Evolutionary conservation across 2,113 vertebrate species (phyloP).

Genomic region (Sinocyclocheilus rhinocerous): DNA sequence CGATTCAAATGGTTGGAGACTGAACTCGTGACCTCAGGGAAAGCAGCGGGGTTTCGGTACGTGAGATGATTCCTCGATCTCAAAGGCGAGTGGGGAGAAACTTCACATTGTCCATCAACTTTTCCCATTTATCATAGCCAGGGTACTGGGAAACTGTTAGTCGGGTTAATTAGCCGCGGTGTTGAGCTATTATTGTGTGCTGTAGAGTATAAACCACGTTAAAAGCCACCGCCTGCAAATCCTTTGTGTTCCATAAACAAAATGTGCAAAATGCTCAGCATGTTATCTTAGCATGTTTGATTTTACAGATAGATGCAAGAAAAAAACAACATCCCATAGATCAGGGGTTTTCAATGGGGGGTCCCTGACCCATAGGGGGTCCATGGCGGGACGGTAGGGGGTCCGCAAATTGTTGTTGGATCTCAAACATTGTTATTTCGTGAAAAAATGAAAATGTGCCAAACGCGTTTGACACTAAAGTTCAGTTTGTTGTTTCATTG

Average conservation of each 20-base stretch:
- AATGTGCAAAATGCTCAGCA: constrained; percentile 14
- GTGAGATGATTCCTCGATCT: constrained; percentile 35
- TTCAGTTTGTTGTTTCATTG: neutral
- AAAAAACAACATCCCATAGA: neutral
- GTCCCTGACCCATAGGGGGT: neutral
- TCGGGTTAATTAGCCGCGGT: constrained; percentile 27
- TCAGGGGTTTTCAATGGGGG: neutral
- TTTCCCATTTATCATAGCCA: constrained; percentile 31
- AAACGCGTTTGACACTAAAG: neutral
- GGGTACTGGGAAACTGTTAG: constrained; percentile 34
- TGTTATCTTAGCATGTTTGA: constrained; percentile 11
- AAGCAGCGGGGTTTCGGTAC: constrained; percentile 36
- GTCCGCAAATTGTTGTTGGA: neutral
- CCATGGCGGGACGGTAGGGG: neutral
- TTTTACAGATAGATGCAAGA: constrained; percentile 3
- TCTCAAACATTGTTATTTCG: neutral
- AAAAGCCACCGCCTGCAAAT: constrained; percentile 12
- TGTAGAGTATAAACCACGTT: constrained; percentile 18
- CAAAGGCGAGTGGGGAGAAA: neutral
- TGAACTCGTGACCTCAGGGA: constrained; percentile 41
- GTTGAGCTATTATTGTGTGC: constrained; percentile 27
- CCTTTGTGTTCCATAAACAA: constrained; percentile 17
- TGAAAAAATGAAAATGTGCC: neutral
- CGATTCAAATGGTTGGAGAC: constrained; percentile 39
- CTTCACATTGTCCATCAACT: constrained; percentile 27